Percentiles rank a stretch among this genome's conserved stretches.
These are phyloP conservation scores for Seriola aureovittata DNA, from an alignment of 2,113 vertebrate genomes.

Conservation along the genomic window DNA sequence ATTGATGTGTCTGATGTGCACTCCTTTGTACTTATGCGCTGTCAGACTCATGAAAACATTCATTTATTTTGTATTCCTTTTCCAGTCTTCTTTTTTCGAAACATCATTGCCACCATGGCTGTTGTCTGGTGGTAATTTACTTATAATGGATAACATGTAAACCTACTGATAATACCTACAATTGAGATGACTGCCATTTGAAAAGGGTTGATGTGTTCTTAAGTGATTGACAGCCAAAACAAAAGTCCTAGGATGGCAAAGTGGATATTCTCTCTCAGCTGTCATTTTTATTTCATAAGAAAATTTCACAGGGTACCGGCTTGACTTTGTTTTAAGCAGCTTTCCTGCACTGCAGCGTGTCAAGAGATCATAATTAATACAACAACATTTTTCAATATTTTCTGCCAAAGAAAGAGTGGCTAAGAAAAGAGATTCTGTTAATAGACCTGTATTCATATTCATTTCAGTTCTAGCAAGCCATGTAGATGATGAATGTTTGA, in stretches of 20 bases:
- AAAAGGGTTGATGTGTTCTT: neutral
- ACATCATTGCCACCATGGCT: neutral
- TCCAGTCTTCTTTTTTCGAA: neutral
- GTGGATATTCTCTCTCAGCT: slow-evolving; percentile 6
- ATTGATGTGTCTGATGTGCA: neutral
- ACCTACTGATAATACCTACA: neutral
- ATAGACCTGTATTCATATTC: neutral
- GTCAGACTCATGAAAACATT: neutral
- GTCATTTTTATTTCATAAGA: neutral
- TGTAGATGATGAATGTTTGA: neutral
- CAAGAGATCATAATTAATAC: neutral
- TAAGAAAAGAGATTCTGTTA: neutral
- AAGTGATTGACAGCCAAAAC: slow-evolving; percentile 9
- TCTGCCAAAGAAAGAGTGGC: neutral
- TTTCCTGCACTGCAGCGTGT: neutral
- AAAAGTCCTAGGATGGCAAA: neutral
- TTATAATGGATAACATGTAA: neutral
- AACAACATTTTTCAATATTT: slow-evolving; percentile 1
- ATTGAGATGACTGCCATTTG: slow-evolving; percentile 2
- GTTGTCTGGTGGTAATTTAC: neutral
- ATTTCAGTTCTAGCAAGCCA: neutral
- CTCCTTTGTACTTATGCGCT: neutral
- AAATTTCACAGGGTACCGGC: neutral
- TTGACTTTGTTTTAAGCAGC: neutral
- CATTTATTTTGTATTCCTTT: neutral